Evolutionary conservation across 2,888 invertebrate genomes (phyloP).

Genomic region (Alloplasta piceator): DNA sequence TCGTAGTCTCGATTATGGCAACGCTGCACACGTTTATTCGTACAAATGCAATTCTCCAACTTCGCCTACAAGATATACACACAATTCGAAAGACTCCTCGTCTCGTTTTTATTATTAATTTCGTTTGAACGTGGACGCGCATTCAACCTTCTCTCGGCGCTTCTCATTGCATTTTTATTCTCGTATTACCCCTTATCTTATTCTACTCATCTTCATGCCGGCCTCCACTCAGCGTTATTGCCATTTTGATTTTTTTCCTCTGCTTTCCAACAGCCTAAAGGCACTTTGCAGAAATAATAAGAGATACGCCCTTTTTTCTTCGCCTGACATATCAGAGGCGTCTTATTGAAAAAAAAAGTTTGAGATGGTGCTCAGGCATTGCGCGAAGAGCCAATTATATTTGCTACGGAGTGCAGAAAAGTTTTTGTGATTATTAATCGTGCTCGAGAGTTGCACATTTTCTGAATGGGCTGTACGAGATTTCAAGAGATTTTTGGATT

Average conservation of each 20-base stretch:
- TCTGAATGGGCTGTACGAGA: too few relatives aligned
- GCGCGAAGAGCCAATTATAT: too few relatives aligned
- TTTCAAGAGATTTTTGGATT: too few relatives aligned
- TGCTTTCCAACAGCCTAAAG: neutral
- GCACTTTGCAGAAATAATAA: conserved; percentile 2
- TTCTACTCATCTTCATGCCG: conserved; percentile 41
- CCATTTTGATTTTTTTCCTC: conserved; percentile 26
- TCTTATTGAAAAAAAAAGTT: too few relatives aligned
- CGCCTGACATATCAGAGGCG: neutral
- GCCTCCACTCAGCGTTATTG: conserved; percentile 29
- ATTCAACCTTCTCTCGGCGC: neutral
- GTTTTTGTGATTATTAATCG: too few relatives aligned
- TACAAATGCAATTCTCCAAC: conserved; percentile 25
- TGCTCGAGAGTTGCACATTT: too few relatives aligned
- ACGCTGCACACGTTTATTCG: conserved; percentile 52
- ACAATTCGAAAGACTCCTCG: conserved; percentile 15
- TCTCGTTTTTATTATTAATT: conserved; percentile 35
- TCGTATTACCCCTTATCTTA: conserved; percentile 31
- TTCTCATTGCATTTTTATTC: conserved; percentile 30
- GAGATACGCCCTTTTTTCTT: conserved; percentile 5
- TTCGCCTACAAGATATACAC: conserved; percentile 7
- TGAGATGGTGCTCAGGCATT: too few relatives aligned
- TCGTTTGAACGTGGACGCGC: conserved; percentile 7
- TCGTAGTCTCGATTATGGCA: conserved; percentile 55
- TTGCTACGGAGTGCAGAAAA: too few relatives aligned